phyloP scores from a whole-genome alignment of 2,797 vertebrate species.

The Acipenser transmontanus region DNA sequence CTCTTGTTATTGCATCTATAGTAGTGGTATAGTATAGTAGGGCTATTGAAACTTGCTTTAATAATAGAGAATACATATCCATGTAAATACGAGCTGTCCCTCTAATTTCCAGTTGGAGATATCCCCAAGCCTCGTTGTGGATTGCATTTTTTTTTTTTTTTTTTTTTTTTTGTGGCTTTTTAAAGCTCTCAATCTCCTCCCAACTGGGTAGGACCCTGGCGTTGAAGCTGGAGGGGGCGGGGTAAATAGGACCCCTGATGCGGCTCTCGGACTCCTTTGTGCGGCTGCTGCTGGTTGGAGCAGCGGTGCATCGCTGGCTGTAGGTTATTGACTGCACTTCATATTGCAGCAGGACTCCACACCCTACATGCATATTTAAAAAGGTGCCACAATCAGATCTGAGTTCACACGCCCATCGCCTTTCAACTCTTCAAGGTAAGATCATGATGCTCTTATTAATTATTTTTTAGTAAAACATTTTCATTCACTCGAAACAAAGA shows the following conservation, averaged over 20 bases:
- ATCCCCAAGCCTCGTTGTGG: constrained; percentile 17
- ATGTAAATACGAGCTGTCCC: neutral
- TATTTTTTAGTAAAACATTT: neutral
- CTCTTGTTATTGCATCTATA: too few relatives aligned
- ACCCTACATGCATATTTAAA: too few relatives aligned
- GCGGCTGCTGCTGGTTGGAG: neutral
- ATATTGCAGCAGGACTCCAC: neutral
- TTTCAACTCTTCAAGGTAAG: neutral
- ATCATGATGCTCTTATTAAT: neutral
- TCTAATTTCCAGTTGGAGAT: constrained; percentile 13
- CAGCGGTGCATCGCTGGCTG: neutral
- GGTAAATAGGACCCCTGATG: neutral
- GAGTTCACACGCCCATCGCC: neutral
- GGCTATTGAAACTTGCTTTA: too few relatives aligned
- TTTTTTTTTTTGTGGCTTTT: neutral
- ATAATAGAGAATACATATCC: too few relatives aligned
- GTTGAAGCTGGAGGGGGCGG: neutral
- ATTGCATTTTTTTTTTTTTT: neutral
- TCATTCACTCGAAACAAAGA: neutral
- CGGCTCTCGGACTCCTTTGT: constrained; percentile 3
- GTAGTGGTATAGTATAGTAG: too few relatives aligned
- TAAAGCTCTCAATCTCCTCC: neutral
- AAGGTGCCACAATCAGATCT: neutral
- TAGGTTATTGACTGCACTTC: neutral
- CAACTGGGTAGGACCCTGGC: neutral